Evolutionary conservation across 1,140 invertebrate genomes (phyloP), one percentile per base, ranked within the genome.

Genomic region (Cecropterus lyciades): DNA sequence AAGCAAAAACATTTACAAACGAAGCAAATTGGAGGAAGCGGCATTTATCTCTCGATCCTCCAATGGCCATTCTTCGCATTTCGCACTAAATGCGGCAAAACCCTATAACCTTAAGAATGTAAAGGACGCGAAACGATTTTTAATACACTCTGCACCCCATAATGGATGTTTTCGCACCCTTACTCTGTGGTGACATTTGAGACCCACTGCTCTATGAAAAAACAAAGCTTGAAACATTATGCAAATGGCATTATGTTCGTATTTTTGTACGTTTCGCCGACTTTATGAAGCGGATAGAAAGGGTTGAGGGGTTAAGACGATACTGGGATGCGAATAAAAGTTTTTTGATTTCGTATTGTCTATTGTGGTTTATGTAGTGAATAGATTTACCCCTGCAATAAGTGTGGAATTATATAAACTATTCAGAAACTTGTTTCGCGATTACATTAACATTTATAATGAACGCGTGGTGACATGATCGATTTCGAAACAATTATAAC

Each of bases 211-310:
- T 87, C 79, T 87, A 89, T 86, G 85, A 87, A 90, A 91, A 91
- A 91, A 89, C 85, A 89, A 91, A 81, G 84, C 80, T 79, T 53
- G 65, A 81, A 87, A 91, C 80, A 90, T 89, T 92, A 92, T 92
- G 89, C 89, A 92, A 92, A 92, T 92, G 87, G 77, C 85, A 85
- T 85, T 89, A 89, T 89, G 86, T 87, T 80, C 82, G 79, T 83
- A 86, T 88, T 92, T 89, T 90, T 90, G 83, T 87, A 80, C 80
- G 78, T 80, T 88, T 85, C 80, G 78, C 75, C 77, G 80, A 89
- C 72, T 89, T 92, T 92, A 92, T 92, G 89, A 88, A 71, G 76
- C 87, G 85, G 79, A 84, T 71, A 83, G 85, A 77, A 87, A 84
- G 85, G 85, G 86, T 87, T 91, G 83, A 82, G 79, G n/a, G 79